Evolutionary conservation across 2,888 invertebrate genomes (phyloP), one percentile per base, ranked within the genome.

Genomic region (Pomacea canaliculata): DNA sequence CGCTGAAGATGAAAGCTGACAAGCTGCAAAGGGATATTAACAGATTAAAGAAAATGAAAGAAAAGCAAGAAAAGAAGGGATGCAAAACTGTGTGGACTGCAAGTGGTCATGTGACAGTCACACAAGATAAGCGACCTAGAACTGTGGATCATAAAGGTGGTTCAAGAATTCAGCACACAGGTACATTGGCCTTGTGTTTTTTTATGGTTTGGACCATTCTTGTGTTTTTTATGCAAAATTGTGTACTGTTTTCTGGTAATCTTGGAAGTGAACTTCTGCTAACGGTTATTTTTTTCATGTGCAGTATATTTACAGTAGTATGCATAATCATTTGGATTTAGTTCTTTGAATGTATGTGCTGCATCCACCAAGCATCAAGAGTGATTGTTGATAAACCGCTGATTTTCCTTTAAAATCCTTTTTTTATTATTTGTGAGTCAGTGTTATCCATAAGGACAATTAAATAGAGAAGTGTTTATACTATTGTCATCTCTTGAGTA

Each of bases 41-140:
- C 63, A 69, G 70, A n/a, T 63, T 48, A 16, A 46, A 77, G 76
- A 77, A 56, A 66, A 60, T 76, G n/a, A 67, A 68, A 71, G 60
- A 68, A 19, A 66, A 27, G 49, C 67, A 71, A 68, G 62, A 60
- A 62, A 51, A 27, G 37, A 71, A 68, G 62, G 51, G 62, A 49
- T 16, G 18, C 8, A 72, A 69, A 68, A 27, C 10, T 12, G 62
- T 68, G 19, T 1, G 12, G 7, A 71, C 76, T 16, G 48, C 71
- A 9, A 76, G 76, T 48, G 76, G 76, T n/a, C 27, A 71, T 48
- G 66, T 66, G 71, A 46, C 48, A 13, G 71, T 76, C 23, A 71
- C 71, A 13, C 7, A 63, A 49, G 59, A 46, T 7, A 70, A 48
- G 19, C 12, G 19, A 23, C n/a, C 27, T 37, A 1, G 16, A 56